A percentile compares a stretch with the other conserved stretches of the same genome.
phyloP scores from a whole-genome alignment of 2,797 vertebrate species.

The Xyrichtys novacula region DNA sequence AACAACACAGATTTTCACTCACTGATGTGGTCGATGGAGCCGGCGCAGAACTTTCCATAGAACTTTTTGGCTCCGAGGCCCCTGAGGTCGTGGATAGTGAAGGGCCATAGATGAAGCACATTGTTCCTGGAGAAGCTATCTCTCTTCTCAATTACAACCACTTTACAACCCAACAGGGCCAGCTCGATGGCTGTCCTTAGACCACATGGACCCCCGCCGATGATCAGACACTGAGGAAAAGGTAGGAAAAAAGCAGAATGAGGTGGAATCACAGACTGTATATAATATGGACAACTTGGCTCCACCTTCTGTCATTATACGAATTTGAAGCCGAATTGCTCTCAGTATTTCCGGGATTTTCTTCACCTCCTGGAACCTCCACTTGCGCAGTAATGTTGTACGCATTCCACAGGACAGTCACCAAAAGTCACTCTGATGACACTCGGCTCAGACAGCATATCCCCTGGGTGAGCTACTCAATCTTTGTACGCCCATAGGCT shows the following conservation, averaged over 20 bases:
- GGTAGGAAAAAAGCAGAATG: neutral
- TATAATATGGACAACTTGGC: no score
- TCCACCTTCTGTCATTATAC: no score
- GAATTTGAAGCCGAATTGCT: no score
- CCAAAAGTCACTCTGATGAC: no score
- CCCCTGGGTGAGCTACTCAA: no score
- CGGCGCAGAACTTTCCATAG: conserved; percentile 97
- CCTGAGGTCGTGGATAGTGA: conserved; percentile 96
- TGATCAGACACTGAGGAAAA: conserved; percentile 90
- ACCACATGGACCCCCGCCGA: conserved; percentile 96
- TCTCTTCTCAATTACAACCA: conserved; percentile 95
- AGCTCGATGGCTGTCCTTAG: conserved; percentile 95
- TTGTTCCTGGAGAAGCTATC: conserved; percentile 98
- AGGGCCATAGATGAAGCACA: conserved; percentile 98
- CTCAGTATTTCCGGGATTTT: no score
- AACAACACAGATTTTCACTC: conserved; percentile 71
- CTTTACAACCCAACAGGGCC: conserved; percentile 94
- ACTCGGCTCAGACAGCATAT: no score
- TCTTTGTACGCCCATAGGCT: no score
- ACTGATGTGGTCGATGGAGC: conserved; percentile 99
- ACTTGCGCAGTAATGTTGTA: no score
- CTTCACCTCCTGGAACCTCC: no score
- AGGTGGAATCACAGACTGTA: no score
- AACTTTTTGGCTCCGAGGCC: conserved; percentile 98
- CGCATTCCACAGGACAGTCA: no score